These are phyloP conservation scores for Drosophila kikkawai DNA, from an alignment of 1,140 invertebrate species.

Conservation along the genomic window DNA sequence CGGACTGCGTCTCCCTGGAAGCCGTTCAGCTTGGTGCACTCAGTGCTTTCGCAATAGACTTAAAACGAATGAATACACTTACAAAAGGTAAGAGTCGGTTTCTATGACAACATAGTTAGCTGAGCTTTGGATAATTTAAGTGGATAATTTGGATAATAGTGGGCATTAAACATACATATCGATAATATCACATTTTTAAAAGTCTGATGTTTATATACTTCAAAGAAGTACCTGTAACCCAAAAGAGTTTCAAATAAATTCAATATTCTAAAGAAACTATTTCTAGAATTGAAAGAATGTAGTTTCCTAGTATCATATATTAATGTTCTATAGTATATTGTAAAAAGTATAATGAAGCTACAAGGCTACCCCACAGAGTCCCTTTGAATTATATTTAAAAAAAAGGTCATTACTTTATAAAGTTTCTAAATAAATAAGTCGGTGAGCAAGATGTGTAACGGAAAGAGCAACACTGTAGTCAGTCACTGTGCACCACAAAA, in stretches of 20 bases:
- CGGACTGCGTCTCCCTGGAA: slow-evolving; percentile 19
- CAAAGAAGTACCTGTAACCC: neutral
- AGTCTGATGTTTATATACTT: neutral
- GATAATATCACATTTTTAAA: too few species aligned
- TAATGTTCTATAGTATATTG: too few species aligned
- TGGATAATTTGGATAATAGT: too few species aligned
- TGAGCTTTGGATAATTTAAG: neutral
- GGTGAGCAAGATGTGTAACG: neutral
- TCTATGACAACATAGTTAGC: neutral
- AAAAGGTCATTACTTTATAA: neutral
- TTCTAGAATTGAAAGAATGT: neutral
- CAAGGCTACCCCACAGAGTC: too few species aligned
- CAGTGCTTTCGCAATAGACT: neutral
- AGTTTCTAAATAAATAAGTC: neutral
- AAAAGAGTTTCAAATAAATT: neutral
- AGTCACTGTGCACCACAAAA: neutral
- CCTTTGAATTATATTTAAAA: too few species aligned
- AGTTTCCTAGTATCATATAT: too few species aligned
- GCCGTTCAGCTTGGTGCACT: neutral
- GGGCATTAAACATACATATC: too few species aligned
- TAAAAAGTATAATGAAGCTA: too few species aligned
- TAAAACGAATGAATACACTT: neutral
- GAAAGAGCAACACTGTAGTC: neutral
- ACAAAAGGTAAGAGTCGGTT: neutral
- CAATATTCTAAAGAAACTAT: neutral